Percentiles rank a stretch among this genome's conserved stretches.
Conservation (phyloP, 2,888 invertebrate genomes). For the Andrena flavipes region DNA sequence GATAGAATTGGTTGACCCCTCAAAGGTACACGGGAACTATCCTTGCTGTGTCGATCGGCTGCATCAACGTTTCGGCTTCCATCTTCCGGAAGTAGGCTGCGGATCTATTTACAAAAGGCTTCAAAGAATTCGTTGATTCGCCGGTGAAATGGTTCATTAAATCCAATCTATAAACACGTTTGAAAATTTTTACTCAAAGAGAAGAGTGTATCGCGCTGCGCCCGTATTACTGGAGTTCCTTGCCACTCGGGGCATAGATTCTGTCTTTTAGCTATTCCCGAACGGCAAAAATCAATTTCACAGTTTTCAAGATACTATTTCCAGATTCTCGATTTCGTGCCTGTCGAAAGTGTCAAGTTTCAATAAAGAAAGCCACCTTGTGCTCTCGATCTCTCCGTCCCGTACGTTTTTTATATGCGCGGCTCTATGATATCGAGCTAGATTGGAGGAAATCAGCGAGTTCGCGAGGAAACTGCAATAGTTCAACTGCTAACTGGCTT, state of each 20-base stretch:
- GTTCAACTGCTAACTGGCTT: neutral
- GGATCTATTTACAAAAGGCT: too few relatives aligned
- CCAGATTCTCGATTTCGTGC: neutral
- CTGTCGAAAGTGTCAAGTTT: slow-evolving; percentile 2
- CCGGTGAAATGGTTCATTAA: too few relatives aligned
- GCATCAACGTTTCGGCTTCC: too few relatives aligned
- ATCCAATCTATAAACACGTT: neutral
- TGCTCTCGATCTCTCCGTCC: neutral
- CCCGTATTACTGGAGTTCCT: neutral
- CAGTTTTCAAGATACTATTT: neutral
- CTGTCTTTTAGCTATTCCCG: neutral
- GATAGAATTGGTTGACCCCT: neutral
- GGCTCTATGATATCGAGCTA: neutral
- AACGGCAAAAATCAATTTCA: slow-evolving; percentile 2
- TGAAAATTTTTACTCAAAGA: neutral
- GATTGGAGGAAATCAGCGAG: neutral
- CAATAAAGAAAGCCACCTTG: neutral
- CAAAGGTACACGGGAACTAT: neutral
- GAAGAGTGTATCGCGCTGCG: too few relatives aligned
- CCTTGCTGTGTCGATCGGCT: neutral
- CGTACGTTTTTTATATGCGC: neutral
- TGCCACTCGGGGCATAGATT: neutral
- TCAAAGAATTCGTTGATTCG: too few relatives aligned
- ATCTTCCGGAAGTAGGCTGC: too few relatives aligned
- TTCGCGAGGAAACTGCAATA: neutral